Percentiles rank a stretch among this genome's conserved stretches.
phyloP scores from a whole-genome alignment of 2,797 vertebrate species.

The Denticeps clupeoides region DNA sequence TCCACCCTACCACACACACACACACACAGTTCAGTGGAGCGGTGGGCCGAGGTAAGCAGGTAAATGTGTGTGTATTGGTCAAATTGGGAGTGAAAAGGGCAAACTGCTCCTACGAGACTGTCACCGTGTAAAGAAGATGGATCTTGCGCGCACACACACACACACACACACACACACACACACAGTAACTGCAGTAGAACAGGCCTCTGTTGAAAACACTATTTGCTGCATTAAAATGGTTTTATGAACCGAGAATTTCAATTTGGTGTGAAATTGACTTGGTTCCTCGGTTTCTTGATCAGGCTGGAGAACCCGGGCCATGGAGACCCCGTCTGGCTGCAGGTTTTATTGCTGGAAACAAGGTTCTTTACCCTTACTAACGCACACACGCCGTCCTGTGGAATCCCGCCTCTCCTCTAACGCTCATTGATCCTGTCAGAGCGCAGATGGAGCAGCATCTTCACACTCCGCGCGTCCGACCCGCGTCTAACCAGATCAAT shows the following conservation, averaged over 20 bases:
- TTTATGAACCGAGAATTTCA: too few relatives aligned
- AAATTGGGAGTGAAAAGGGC: constrained; percentile 54
- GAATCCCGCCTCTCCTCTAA: constrained; percentile 19
- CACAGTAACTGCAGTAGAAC: not conserved
- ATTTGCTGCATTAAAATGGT: too few relatives aligned
- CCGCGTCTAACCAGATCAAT: constrained; percentile 41
- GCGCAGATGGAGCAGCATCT: constrained; percentile 12
- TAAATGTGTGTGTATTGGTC: constrained; percentile 57
- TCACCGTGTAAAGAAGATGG: constrained; percentile 38
- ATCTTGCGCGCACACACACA: constrained; percentile 16
- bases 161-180: not conserved
- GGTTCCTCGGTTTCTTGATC: too few relatives aligned
- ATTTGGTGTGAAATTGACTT: too few relatives aligned
- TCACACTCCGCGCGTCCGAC: not conserved
- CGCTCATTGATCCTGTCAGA: constrained; percentile 27
- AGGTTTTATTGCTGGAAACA: too few relatives aligned
- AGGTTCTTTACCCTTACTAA: not conserved
- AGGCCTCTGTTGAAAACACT: too few relatives aligned
- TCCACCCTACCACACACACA: constrained; percentile 20
- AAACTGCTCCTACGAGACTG: constrained; percentile 33
- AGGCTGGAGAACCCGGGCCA: too few relatives aligned
- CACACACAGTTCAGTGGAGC: constrained; percentile 43
- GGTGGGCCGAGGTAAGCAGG: constrained; percentile 55
- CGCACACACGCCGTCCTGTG: not conserved
- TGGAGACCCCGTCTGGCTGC: too few relatives aligned